Conservation (phyloP, 2,797 vertebrate genomes). For the Cuniculus paca region DNA sequence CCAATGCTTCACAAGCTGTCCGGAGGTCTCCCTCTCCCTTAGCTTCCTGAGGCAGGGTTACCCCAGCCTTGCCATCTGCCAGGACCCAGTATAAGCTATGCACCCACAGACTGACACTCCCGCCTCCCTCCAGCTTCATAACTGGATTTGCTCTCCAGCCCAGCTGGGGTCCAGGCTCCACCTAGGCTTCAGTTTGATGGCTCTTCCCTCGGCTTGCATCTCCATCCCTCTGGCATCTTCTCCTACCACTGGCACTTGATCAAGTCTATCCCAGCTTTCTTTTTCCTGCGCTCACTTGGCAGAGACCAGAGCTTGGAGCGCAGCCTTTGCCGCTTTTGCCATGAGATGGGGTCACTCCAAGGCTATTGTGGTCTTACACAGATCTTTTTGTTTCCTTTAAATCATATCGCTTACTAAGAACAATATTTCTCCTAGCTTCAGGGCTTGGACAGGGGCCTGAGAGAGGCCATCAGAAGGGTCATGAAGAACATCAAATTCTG, state of each 20-base stretch:
- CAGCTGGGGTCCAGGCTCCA: background rate
- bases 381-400: background rate
- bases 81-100: background rate
- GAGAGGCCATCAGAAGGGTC: background rate
- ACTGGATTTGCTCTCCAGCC: background rate
- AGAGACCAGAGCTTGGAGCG: background rate
- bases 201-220: background rate
- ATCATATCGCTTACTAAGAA: background rate
- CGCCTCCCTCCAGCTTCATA: background rate
- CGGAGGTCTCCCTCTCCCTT: background rate
- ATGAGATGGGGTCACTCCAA: background rate
- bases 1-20: background rate
- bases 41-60: background rate
- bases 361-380: background rate
- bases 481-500: background rate
- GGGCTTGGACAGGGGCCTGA: background rate
- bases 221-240: background rate
- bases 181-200: background rate
- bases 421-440: background rate
- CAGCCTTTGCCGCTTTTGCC: background rate
- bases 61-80: background rate
- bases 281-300: background rate
- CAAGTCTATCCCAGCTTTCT: background rate
- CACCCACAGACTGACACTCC: background rate
- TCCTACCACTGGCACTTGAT: background rate